These are phyloP conservation scores for Xestia xanthographa DNA, from an alignment of 2,888 invertebrate species.

Conservation along the genomic window DNA sequence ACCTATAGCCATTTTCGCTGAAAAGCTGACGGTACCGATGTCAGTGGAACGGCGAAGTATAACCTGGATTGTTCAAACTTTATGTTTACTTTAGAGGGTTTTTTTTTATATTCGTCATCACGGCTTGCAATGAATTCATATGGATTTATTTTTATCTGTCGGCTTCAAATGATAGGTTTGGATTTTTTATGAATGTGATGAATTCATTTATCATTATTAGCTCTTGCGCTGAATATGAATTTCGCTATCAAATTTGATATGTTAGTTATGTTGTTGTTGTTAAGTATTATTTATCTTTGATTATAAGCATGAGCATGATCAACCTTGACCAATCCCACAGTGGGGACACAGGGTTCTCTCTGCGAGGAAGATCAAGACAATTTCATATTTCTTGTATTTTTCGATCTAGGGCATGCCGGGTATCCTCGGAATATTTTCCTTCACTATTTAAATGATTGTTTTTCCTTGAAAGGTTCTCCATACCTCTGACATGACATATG, in stretches of 20 bases:
- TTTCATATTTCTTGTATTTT: not conserved
- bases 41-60: conserved; percentile 28
- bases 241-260: not conserved
- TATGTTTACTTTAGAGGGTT: conserved; percentile 34
- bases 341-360: not conserved
- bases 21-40: conserved; percentile 54
- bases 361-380: not conserved
- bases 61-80: conserved; percentile 37
- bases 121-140: conserved; percentile 21
- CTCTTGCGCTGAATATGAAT: not conserved
- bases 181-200: not conserved
- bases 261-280: too few relatives aligned
- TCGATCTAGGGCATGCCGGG: not conserved
- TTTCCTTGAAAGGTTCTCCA: conserved; percentile 4
- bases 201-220: not conserved
- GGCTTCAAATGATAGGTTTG: conserved; percentile 6
- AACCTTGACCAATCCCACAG: not conserved
- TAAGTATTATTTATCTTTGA: not conserved
- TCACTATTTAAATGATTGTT: not conserved
- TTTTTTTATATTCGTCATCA: conserved; percentile 39
- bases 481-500: not conserved
- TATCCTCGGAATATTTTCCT: not conserved
- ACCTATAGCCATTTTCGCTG: conserved; percentile 52
- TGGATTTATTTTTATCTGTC: conserved; percentile 23
- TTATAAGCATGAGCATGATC: not conserved